A percentile compares a stretch with the other conserved stretches of the same genome.
phyloP scores from a whole-genome alignment of 2,113 vertebrate genomes.

The Oceanodroma tethys region DNA sequence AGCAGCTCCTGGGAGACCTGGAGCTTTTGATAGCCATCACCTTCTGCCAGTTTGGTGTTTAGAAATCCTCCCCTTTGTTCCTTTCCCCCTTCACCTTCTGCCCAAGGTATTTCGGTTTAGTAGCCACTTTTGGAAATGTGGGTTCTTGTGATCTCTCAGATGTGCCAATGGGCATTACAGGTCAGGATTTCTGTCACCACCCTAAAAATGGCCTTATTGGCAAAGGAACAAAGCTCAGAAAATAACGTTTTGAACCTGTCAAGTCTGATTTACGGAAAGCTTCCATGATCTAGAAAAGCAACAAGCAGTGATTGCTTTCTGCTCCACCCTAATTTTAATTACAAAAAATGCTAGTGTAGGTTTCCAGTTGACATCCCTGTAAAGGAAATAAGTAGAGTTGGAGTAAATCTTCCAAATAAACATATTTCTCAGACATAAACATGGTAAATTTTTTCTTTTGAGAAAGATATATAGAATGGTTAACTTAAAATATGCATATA shows the following conservation, averaged over 20 bases:
- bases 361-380: conserved; percentile 29
- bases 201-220: background rate
- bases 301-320: conserved; percentile 18
- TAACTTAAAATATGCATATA: conserved; percentile 67
- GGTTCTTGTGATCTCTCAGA: background rate
- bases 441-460: conserved; percentile 57
- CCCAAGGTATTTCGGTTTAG: background rate
- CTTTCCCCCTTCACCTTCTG: background rate
- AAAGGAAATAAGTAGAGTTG: conserved; percentile 25
- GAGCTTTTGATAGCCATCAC: accelerated
- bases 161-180: background rate
- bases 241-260: conserved; percentile 22
- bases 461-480: conserved; percentile 51
- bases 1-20: background rate
- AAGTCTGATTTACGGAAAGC: conserved; percentile 41
- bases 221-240: conserved; percentile 7
- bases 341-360: conserved; percentile 27
- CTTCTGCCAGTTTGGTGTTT: background rate
- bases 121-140: background rate
- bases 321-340: conserved; percentile 54
- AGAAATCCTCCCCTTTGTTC: background rate
- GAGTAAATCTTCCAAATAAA: conserved; percentile 51
- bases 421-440: conserved; percentile 43
- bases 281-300: conserved; percentile 29
- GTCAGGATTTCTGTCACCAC: background rate